These are phyloP conservation scores for Mellilla xanthometata DNA, from an alignment of 2,888 invertebrate genomes.

Conservation along the genomic window DNA sequence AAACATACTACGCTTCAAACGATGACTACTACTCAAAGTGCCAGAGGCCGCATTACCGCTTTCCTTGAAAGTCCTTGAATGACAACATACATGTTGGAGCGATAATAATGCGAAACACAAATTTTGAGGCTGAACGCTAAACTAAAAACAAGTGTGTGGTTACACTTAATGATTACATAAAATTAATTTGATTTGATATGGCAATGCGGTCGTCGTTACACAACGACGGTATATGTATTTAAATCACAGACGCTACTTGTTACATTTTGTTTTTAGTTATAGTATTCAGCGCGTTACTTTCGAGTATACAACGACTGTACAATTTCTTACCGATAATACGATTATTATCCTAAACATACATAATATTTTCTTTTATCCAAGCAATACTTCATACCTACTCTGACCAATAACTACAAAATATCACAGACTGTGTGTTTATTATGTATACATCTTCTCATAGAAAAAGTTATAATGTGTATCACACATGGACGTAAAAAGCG, in stretches of 20 bases:
- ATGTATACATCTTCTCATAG: slow-evolving; percentile 82
- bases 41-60: slow-evolving; percentile 1
- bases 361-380: slow-evolving; percentile 69
- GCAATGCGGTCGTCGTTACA: slow-evolving; percentile 71
- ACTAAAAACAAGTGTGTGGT: slow-evolving; percentile 43
- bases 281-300: slow-evolving; percentile 57
- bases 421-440: slow-evolving; percentile 82
- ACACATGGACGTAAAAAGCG: slow-evolving; percentile 81
- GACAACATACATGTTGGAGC: slow-evolving; percentile 42
- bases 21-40: slow-evolving; percentile 6
- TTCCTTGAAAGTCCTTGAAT: slow-evolving; percentile 29
- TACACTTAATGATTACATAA: slow-evolving; percentile 64
- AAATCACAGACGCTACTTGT: slow-evolving; percentile 76
- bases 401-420: slow-evolving; percentile 82
- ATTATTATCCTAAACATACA: slow-evolving; percentile 76
- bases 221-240: slow-evolving; percentile 72
- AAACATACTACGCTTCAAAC: slow-evolving; percentile 25
- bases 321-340: slow-evolving; percentile 74
- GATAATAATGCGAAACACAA: slow-evolving; percentile 51
- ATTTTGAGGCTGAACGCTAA: slow-evolving; percentile 46
- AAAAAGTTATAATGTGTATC: slow-evolving; percentile 76
- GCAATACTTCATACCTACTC: slow-evolving; percentile 78
- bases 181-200: slow-evolving; percentile 77
- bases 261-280: slow-evolving; percentile 57
- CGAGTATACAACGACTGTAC: slow-evolving; percentile 71